Base-by-base conservation (phyloP, 1,140 invertebrate genomes). In the Macrobrachium nipponense region DNA sequence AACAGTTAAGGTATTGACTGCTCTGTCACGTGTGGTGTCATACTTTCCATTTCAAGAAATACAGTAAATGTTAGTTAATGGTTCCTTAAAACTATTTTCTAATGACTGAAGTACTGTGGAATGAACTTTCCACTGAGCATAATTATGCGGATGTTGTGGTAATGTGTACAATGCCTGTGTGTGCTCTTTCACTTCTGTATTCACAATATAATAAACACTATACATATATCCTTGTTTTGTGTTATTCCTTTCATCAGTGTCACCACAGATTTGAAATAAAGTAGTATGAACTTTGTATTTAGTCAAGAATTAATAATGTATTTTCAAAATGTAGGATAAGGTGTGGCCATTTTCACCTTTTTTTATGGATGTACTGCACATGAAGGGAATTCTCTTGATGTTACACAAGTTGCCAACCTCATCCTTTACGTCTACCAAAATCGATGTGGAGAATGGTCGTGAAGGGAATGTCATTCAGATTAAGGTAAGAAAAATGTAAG, bases 131-230 rank as follows among this genome's bases (percentile, higher is more conserved):
- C 68, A 60, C 83, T 61, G 27, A 60, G 68, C 66, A 70, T 80
- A 68, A 61, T 60, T 72, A 58, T 80, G 83, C 79, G 83, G 78
- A 27, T 79, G 77, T 86, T 80, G 77, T 86, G 83, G 79, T 86
- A 86, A 86, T 86, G 83, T 86, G 83, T 86, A 86, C 77, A 78
- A 86, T 86, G 83, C 83, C 83, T 86, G 83, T 86, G 83, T 86
- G 83, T 86, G 83, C 77, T 86, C 83, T 86, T 86, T 86, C 83
- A 86, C 83, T 86, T 86, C 83, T 86, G 83, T 86, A 86, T 86
- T 86, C 83, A 86, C 83, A 80, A 86, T 86, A 86, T 86, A 86
- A 86, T 86, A 86, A 86, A 86, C 77, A 86, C 70, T 86, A 86
- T 86, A 86, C 83, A 86, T 78, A 86, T n/a, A 70, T 70, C 27